Evolutionary conservation across 2,113 vertebrate species (phyloP), one percentile per base, ranked within the genome.

Genomic region (Bufo bufo): DNA sequence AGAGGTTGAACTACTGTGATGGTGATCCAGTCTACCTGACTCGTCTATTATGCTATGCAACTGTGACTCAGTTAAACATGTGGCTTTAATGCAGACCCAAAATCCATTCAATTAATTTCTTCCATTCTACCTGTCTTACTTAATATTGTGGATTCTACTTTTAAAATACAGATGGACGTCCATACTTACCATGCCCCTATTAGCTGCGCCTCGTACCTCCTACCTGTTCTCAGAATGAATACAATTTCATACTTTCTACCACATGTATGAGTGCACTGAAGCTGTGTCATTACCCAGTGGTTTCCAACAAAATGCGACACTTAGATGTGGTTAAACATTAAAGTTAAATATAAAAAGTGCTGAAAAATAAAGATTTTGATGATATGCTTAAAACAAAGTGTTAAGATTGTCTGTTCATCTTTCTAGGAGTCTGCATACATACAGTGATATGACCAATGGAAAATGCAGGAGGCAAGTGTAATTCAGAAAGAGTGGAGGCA

Each of bases 191-290:
- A 58, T 13, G 33, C 56, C 56, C 56, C 56, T 12, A 45, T 45
- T 72, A 50, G 20, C 23, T 65, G 19, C 10, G 3, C 45, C 43
- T 66, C 20, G 3, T 13, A 61, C 72, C 84, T 77, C 84, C 84
- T 77, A 85, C 84, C 12, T 59, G 20, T 85, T 85, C 84, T 85
- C 54, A 77, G 84, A 65, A 85, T 85, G 54, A 85, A 63, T 85
- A 77, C 17, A 23, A 3, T 49, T 43, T 82, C 45, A 52, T 19
- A 61, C 45, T 50, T 59, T 61, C 17, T 65, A 47, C 61, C 52
- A 33, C 12, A 33, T 6, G 50, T 52, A 52, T 13, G 52, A 9
- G 49, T 77, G 49, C 49, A 16, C 14, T 16, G 5, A 45, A 74
- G 69, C 3, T 43, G 16, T 80, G 33, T 80, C 19, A 54, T 78